These are phyloP conservation scores for Heliopora coerulea DNA, from an alignment of 92 coral and sea anemone genomes.

Conservation along the genomic window DNA sequence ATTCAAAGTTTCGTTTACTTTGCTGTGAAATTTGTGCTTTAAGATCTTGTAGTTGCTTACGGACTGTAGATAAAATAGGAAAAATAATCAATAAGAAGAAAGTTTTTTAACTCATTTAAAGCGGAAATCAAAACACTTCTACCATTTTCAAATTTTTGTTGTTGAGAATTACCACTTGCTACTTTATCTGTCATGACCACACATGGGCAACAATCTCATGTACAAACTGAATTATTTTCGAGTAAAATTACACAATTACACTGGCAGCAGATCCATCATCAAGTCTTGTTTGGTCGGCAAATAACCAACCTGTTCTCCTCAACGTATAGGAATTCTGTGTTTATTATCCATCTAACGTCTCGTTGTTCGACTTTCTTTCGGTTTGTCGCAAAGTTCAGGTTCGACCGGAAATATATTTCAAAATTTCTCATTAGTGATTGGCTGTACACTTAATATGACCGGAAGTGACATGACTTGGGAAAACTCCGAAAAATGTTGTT, in stretches of 20 bases:
- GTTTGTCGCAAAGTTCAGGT: no score
- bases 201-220: neutral
- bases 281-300: neutral
- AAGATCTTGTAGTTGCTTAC: constrained; percentile 71
- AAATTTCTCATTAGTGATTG: neutral
- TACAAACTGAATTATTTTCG: no score
- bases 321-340: constrained; percentile 34
- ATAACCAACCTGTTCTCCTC: neutral
- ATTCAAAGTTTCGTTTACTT: constrained; percentile 89
- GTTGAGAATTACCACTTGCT: constrained; percentile 5
- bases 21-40: constrained; percentile 86
- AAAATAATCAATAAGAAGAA: neutral
- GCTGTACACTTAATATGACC: neutral
- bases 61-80: constrained; percentile 57
- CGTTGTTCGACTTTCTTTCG: no score
- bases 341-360: constrained; percentile 30
- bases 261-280: neutral
- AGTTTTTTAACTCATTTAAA: neutral
- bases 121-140: neutral
- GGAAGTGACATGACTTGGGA: constrained; percentile 8
- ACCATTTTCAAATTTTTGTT: constrained; percentile 36
- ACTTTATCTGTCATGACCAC: constrained; percentile 14
- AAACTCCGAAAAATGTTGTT: neutral
- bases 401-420: no score
- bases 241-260: neutral